phyloP scores from a whole-genome alignment of 2,113 vertebrate genomes.

The Clinocottus analis region DNA sequence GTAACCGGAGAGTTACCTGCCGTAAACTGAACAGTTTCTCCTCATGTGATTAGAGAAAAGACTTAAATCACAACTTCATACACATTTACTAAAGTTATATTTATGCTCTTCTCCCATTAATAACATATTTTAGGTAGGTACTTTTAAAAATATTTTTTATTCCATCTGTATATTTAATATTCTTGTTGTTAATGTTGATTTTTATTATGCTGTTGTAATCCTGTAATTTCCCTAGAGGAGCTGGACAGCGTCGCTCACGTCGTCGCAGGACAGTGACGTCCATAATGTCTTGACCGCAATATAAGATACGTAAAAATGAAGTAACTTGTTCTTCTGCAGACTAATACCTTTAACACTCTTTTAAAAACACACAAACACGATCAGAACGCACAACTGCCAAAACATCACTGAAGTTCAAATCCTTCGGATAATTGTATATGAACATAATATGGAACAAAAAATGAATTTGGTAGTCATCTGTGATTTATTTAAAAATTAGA shows the following conservation, averaged over 20 bases:
- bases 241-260: too few species aligned
- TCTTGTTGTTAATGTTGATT: too few species aligned
- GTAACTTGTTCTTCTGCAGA: too few species aligned
- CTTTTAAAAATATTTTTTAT: too few species aligned
- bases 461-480: too few species aligned
- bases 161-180: too few species aligned
- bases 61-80: not conserved
- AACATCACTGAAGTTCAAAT: not conserved
- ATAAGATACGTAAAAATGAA: not conserved
- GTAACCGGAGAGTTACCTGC: constrained; percentile 33
- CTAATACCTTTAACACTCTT: not conserved
- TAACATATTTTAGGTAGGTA: too few species aligned
- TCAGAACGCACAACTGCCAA: not conserved
- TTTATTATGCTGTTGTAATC: too few species aligned
- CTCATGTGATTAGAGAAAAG: not conserved
- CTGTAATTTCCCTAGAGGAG: too few species aligned
- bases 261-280: too few species aligned
- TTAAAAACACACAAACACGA: not conserved
- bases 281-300: not conserved
- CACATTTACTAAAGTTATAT: not conserved
- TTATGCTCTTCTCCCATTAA: not conserved
- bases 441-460: too few species aligned
- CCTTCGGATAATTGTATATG: not conserved
- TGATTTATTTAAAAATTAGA: too few species aligned
- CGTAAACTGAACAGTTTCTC: not conserved